A percentile compares a stretch with the other conserved stretches of the same genome.
phyloP scores from a whole-genome alignment of 2,797 vertebrate species.

The Sebastes oblongus region DNA sequence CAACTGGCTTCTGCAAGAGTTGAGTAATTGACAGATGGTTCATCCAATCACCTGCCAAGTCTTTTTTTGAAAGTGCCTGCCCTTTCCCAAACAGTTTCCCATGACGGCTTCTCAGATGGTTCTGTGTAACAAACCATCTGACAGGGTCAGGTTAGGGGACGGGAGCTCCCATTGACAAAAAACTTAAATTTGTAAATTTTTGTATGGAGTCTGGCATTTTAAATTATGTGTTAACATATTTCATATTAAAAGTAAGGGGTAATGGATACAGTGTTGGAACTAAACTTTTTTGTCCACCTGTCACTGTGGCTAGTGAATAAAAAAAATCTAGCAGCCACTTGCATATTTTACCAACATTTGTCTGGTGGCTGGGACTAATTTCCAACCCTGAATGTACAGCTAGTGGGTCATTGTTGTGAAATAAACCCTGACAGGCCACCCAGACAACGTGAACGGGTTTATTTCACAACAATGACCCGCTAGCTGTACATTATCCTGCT shows the following conservation, averaged over 20 bases:
- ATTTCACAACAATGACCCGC: background rate
- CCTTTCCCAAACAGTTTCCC: background rate
- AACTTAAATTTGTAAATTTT: background rate
- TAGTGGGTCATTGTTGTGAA: background rate
- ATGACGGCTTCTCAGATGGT: background rate
- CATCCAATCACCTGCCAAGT: background rate
- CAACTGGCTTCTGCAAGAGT: background rate
- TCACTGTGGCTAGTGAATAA: too few relatives aligned
- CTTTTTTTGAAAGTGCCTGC: background rate
- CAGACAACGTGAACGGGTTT: background rate
- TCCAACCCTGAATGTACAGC: too few relatives aligned
- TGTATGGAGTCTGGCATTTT: background rate
- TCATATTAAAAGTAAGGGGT: background rate
- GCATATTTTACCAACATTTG: too few relatives aligned
- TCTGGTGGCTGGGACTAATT: too few relatives aligned
- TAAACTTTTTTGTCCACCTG: too few relatives aligned
- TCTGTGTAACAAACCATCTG: background rate
- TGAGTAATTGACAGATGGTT: background rate
- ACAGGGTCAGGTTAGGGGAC: background rate
- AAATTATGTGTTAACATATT: background rate
- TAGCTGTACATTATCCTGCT: background rate
- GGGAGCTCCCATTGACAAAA: background rate
- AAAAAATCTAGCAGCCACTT: too few relatives aligned
- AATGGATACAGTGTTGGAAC: too few relatives aligned
- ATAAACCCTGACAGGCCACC: background rate